Conservation (phyloP, 2,888 invertebrate species). For the Sacculina carcini region DNA sequence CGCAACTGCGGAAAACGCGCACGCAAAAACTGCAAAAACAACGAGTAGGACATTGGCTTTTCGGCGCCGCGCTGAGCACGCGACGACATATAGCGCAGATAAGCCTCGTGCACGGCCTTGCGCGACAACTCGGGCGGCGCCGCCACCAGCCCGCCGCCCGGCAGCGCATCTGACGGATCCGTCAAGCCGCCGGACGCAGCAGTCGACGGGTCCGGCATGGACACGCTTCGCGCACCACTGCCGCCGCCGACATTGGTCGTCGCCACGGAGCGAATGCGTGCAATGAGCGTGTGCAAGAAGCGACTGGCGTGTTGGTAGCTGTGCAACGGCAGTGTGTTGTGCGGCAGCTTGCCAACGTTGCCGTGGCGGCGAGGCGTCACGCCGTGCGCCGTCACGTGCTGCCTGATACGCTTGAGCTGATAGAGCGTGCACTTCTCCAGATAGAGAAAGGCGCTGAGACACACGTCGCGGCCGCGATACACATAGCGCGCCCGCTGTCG, state of each 20-base stretch:
- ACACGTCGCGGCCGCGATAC: conserved; percentile 47
- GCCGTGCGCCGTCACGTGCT: conserved; percentile 50
- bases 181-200: conserved; percentile 11
- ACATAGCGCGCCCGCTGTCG: conserved; percentile 45
- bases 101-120: conserved; percentile 44
- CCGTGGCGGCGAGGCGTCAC: conserved; percentile 51
- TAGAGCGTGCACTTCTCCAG: conserved; percentile 53
- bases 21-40: conserved; percentile 52
- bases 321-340: conserved; percentile 48
- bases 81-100: conserved; percentile 42
- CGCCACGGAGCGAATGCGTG: too few relatives aligned
- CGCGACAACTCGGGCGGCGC: conserved; percentile 32
- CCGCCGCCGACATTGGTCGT: too few relatives aligned
- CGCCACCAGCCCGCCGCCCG: too few relatives aligned
- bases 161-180: conserved; percentile 11
- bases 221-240: not conserved
- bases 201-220: conserved; percentile 11
- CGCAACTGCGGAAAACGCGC: conserved; percentile 52
- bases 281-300: conserved; percentile 43
- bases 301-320: conserved; percentile 50
- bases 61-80: conserved; percentile 36
- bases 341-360: conserved; percentile 50
- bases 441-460: conserved; percentile 48
- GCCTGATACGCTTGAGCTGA: conserved; percentile 44
- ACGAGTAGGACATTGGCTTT: conserved; percentile 51